Conservation (phyloP, 92 coral and sea anemone species). For the Virgularia gustaviana region DNA sequence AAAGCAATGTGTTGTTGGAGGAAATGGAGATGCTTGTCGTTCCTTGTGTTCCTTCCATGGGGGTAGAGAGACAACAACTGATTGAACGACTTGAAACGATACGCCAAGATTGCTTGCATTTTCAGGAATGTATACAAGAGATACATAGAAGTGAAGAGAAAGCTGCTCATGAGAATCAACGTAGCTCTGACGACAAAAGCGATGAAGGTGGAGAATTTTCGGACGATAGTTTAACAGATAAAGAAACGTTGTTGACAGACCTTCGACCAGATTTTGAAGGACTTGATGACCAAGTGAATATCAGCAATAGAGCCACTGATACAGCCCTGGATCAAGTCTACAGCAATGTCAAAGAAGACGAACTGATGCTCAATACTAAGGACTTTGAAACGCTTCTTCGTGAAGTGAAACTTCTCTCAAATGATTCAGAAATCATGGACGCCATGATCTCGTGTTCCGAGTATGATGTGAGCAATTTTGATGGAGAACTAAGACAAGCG, state of each 20-base stretch:
- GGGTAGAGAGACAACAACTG: background rate
- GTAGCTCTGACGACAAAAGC: too few relatives aligned
- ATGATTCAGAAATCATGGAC: constrained; percentile 18
- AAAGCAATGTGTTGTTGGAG: constrained; percentile 1
- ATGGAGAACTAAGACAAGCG: constrained; percentile 10
- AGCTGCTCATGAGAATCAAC: background rate
- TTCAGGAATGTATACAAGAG: background rate
- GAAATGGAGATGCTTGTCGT: background rate
- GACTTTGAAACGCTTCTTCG: constrained; percentile 42
- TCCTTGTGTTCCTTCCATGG: background rate
- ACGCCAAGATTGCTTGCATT: constrained; percentile 11
- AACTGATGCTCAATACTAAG: too few relatives aligned
- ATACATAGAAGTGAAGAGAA: background rate
- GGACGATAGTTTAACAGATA: too few relatives aligned
- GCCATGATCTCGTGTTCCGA: constrained; percentile 26
- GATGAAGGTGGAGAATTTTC: too few relatives aligned
- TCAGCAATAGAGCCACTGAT: too few relatives aligned
- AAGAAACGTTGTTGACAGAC: too few relatives aligned
- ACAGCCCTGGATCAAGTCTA: too few relatives aligned
- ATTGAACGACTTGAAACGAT: constrained; percentile 21
- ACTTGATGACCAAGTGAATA: too few relatives aligned
- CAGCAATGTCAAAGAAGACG: too few relatives aligned
- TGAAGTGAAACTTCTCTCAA: constrained; percentile 34
- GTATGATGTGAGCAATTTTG: background rate
- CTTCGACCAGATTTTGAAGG: too few relatives aligned